phyloP scores from a whole-genome alignment of 1,140 invertebrate species.

The Sitophilus oryzae region DNA sequence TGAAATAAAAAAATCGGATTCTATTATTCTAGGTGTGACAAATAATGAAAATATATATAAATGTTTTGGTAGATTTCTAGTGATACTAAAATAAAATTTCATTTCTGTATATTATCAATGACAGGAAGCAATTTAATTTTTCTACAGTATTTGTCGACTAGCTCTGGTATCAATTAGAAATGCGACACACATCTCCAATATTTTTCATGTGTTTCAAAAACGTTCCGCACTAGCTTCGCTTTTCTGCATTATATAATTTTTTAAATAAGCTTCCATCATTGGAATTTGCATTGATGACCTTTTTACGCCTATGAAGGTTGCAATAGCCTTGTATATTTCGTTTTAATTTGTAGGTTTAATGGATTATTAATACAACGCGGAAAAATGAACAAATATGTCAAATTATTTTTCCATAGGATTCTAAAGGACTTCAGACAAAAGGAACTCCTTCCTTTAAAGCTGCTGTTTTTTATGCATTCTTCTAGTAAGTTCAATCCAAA shows the following conservation, averaged over 20 bases:
- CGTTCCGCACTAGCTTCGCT: too few relatives aligned
- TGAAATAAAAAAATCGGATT: too few relatives aligned
- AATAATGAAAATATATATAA: too few relatives aligned
- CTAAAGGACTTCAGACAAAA: conserved; percentile 64
- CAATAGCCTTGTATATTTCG: neutral
- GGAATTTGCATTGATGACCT: neutral
- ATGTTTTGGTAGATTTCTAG: too few relatives aligned
- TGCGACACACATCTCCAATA: neutral
- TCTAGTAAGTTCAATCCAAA: conserved; percentile 56
- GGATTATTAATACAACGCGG: conserved; percentile 10
- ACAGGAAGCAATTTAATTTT: too few relatives aligned
- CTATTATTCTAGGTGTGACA: too few relatives aligned
- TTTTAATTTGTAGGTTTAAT: conserved; percentile 22
- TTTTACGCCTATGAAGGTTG: neutral
- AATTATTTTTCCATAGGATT: conserved; percentile 59
- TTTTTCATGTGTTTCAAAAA: neutral
- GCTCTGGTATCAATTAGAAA: neutral
- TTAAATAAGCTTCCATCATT: neutral
- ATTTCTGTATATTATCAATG: too few relatives aligned
- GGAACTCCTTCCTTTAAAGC: conserved; percentile 64
- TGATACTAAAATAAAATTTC: too few relatives aligned
- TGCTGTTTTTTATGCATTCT: conserved; percentile 70
- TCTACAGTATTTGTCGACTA: too few relatives aligned
- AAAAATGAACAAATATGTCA: conserved; percentile 55
- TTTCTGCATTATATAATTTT: neutral